Percentiles rank a stretch among this genome's conserved stretches.
Conservation (phyloP, 92 coral and sea anemone species). For the Porites evermanni region DNA sequence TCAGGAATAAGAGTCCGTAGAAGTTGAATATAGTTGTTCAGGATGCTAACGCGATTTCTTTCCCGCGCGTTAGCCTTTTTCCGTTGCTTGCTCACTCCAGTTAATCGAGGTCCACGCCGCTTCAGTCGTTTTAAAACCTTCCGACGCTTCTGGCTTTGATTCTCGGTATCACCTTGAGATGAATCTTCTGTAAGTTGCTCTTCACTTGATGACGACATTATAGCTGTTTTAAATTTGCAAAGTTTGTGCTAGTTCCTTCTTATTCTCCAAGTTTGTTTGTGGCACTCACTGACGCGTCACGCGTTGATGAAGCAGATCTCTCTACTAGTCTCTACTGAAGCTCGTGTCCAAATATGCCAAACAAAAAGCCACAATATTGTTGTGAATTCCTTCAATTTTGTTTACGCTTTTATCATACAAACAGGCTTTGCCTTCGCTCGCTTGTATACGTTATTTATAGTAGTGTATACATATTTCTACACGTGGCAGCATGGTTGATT, state of each 20-base stretch:
- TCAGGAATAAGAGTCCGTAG: conserved; percentile 30
- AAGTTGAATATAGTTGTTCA: conserved; percentile 34
- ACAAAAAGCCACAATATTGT: neutral
- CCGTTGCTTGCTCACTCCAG: conserved; percentile 44
- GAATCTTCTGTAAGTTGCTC: conserved; percentile 27
- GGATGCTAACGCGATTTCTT: conserved; percentile 26
- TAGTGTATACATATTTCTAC: neutral
- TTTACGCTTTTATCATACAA: conserved; percentile 6
- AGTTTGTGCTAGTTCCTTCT: neutral
- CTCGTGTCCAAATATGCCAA: neutral
- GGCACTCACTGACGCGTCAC: neutral
- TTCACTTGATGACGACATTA: conserved; percentile 22
- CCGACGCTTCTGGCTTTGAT: neutral
- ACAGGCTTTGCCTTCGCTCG: neutral
- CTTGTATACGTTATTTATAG: conserved; percentile 7
- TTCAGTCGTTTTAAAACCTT: conserved; percentile 9
- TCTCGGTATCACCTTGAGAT: neutral
- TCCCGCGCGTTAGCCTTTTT: conserved; percentile 37
- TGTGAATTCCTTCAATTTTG: conserved; percentile 8
- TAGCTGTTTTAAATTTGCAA: neutral
- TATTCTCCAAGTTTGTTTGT: neutral
- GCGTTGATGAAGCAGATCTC: neutral
- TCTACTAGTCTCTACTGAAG: neutral
- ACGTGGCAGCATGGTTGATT: neutral
- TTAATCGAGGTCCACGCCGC: conserved; percentile 37